phyloP scores from a whole-genome alignment of 2,888 invertebrate species.

The Salticus scenicus region DNA sequence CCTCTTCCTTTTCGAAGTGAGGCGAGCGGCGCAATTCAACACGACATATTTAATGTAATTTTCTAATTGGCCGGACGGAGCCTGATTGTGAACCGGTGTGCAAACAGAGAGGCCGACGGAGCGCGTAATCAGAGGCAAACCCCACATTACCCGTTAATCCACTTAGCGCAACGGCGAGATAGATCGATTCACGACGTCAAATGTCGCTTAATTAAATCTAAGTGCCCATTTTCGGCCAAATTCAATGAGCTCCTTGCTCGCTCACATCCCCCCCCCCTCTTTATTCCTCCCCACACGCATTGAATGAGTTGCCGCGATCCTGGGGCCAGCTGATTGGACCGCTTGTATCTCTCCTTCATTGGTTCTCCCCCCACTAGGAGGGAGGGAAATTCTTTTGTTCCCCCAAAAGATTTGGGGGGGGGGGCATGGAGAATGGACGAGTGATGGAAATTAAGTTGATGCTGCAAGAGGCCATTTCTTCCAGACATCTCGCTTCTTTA shows the following conservation, averaged over 20 bases:
- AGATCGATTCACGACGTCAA: conserved; percentile 58
- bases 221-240: conserved; percentile 71
- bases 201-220: conserved; percentile 72
- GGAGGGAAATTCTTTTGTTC: conserved; percentile 43
- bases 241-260: conserved; percentile 49
- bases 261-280: background rate
- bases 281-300: background rate
- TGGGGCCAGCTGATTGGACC: conserved; percentile 50
- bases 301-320: conserved; percentile 29
- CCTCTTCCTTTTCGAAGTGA: background rate
- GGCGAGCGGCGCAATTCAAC: conserved; percentile 40
- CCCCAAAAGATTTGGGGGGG: background rate
- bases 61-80: conserved; percentile 71
- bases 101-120: conserved; percentile 49
- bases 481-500: background rate
- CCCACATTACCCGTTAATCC: conserved; percentile 69
- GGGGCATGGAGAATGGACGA: conserved; percentile 49
- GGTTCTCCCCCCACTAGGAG: conserved; percentile 29
- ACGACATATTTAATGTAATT: conserved; percentile 72
- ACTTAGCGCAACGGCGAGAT: conserved; percentile 43
- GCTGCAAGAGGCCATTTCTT: background rate
- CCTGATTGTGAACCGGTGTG: conserved; percentile 67
- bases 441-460: conserved; percentile 65
- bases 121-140: conserved; percentile 69
- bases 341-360: background rate